These are phyloP conservation scores for Caenorhabditis angaria DNA, from an alignment of 2,888 invertebrate genomes.

Conservation along the genomic window DNA sequence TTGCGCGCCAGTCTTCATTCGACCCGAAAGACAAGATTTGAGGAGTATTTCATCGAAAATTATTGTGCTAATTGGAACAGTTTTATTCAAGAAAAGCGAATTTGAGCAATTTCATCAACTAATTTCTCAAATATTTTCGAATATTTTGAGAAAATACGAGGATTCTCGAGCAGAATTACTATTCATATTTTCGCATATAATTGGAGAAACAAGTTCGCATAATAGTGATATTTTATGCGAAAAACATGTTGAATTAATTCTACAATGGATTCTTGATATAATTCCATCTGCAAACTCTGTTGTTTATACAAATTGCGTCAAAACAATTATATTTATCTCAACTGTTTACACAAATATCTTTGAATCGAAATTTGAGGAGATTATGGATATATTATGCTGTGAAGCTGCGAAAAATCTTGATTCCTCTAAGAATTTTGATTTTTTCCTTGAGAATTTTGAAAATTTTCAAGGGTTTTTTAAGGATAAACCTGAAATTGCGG, in stretches of 20 bases:
- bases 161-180: slow-evolving; percentile 18
- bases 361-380: neutral
- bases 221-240: neutral
- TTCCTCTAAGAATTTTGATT: slow-evolving; percentile 22
- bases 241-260: slow-evolving; percentile 14
- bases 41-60: neutral
- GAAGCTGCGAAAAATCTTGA: neutral
- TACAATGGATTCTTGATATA: slow-evolving; percentile 21
- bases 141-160: slow-evolving; percentile 1
- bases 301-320: slow-evolving; percentile 22
- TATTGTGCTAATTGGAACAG: slow-evolving; percentile 7
- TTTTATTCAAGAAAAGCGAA: slow-evolving; percentile 1
- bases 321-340: slow-evolving; percentile 14
- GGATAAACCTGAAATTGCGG: slow-evolving; percentile 13
- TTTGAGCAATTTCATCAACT: slow-evolving; percentile 15
- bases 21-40: slow-evolving; percentile 15
- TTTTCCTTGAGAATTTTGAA: slow-evolving; percentile 18
- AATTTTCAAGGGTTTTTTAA: slow-evolving; percentile 16
- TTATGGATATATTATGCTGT: neutral
- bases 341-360: neutral
- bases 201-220: slow-evolving; percentile 14
- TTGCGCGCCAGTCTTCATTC: slow-evolving; percentile 21
- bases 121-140: slow-evolving; percentile 16
- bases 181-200: slow-evolving; percentile 11
- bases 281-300: slow-evolving; percentile 13